phyloP scores from a whole-genome alignment of 1,140 invertebrate species.

The Drosophila ohnishii region DNA sequence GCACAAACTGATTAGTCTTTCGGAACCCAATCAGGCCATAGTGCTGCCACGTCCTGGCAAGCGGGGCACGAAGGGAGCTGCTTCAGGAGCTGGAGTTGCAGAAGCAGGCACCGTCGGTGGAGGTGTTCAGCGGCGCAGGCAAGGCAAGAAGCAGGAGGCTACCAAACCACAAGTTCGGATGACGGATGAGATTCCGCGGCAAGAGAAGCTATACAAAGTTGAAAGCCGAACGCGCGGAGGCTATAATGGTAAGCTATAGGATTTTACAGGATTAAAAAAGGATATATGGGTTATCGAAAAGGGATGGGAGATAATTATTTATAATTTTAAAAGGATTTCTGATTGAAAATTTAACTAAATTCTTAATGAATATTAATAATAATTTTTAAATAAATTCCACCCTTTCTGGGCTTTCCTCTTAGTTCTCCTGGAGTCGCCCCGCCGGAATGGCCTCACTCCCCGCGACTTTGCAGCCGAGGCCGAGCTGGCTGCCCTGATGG shows the following conservation, averaged over 20 bases:
- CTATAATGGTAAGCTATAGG: conserved; percentile 13
- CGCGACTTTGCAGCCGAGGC: conserved; percentile 37
- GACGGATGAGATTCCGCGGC: background rate
- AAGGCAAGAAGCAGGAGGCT: background rate
- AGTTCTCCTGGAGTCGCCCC: conserved; percentile 41
- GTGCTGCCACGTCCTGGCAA: background rate
- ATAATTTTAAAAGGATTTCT: background rate
- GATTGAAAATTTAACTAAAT: background rate
- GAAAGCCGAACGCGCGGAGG: background rate
- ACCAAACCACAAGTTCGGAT: background rate
- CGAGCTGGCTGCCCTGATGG: conserved; percentile 18
- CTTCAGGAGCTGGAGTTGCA: background rate
- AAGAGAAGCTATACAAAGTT: conserved; percentile 5
- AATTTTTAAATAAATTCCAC: background rate
- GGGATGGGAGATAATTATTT: background rate
- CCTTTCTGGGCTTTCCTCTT: background rate
- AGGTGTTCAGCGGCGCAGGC: conserved; percentile 20
- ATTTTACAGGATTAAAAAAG: too few species aligned
- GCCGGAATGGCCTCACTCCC: conserved; percentile 61
- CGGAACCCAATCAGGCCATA: conserved; percentile 29
- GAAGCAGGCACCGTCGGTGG: background rate
- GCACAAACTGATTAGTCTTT: conserved; percentile 42
- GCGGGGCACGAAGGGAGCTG: background rate
- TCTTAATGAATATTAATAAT: background rate
- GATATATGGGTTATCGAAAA: background rate